Conservation (phyloP, 2,797 vertebrate genomes). For the Epinephelus awoara region DNA sequence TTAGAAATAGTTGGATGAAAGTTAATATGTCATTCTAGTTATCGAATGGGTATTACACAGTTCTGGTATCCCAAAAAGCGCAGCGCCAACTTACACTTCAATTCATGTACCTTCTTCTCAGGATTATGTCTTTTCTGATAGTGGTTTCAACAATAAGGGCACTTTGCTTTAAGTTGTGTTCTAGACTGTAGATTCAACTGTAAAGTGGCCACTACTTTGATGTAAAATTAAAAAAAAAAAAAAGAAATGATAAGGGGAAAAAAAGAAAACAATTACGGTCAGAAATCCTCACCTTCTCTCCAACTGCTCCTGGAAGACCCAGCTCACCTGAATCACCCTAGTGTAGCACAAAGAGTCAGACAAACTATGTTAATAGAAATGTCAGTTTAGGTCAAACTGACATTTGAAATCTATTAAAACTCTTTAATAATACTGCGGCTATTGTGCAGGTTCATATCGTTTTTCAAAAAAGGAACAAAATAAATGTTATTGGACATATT, state of each 20-base stretch:
- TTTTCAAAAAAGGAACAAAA: background rate
- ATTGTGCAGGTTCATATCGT: background rate
- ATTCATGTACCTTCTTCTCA: background rate
- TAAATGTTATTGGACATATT: background rate
- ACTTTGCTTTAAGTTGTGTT: background rate
- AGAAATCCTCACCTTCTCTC: slow-evolving; percentile 87
- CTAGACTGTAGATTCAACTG: background rate
- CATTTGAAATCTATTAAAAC: background rate
- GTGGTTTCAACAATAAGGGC: background rate
- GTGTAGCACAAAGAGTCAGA: slow-evolving; percentile 28
- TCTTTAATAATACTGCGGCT: background rate
- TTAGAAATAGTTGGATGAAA: slow-evolving; percentile 26
- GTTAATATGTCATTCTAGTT: slow-evolving; percentile 6
- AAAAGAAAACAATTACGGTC: background rate
- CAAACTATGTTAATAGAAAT: background rate
- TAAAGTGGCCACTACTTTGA: background rate
- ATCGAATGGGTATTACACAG: background rate
- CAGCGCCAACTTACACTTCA: background rate
- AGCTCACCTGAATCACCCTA: slow-evolving; percentile 90
- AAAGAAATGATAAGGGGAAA: background rate
- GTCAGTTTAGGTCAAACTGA: background rate
- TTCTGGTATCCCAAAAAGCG: background rate
- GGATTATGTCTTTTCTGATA: background rate
- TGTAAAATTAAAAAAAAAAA: background rate
- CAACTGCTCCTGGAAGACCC: slow-evolving; percentile 90